These are phyloP conservation scores for Cyprinodon tularosa DNA, from an alignment of 2,113 vertebrate species.

Conservation along the genomic window DNA sequence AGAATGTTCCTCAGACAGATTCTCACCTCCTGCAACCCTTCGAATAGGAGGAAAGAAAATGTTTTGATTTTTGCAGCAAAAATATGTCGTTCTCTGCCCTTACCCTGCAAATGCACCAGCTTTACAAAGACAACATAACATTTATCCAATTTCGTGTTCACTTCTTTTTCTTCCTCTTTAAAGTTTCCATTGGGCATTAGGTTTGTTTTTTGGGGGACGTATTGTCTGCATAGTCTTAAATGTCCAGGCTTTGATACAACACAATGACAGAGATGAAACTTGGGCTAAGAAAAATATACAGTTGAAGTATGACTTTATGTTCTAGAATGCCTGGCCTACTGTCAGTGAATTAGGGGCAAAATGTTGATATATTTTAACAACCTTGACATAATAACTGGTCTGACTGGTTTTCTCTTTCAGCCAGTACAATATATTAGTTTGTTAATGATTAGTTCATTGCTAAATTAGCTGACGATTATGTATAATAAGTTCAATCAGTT, in stretches of 20 bases:
- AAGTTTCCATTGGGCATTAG: constrained; percentile 1
- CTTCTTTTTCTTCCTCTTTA: neutral
- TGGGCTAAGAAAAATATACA: neutral
- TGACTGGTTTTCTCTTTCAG: too few relatives aligned
- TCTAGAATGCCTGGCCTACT: neutral
- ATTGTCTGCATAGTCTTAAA: constrained; percentile 13
- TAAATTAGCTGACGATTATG: too few relatives aligned
- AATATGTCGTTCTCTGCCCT: constrained; percentile 6
- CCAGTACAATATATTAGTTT: too few relatives aligned
- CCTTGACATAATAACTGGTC: too few relatives aligned
- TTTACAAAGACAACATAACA: neutral
- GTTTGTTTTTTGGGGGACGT: neutral
- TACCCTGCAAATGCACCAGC: neutral
- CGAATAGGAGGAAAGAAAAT: constrained; percentile 14
- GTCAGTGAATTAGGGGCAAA: neutral
- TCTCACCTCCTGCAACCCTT: neutral
- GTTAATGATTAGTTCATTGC: too few relatives aligned
- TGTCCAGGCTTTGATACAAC: constrained; percentile 6
- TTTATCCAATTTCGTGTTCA: neutral
- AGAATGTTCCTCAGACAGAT: neutral
- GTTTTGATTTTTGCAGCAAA: neutral
- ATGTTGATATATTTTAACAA: neutral
- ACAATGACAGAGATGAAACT: constrained; percentile 11
- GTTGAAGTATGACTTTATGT: neutral
- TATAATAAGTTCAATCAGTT: neutral